phyloP scores from a whole-genome alignment of 2,888 invertebrate genomes.

The Pollenia angustigena region DNA sequence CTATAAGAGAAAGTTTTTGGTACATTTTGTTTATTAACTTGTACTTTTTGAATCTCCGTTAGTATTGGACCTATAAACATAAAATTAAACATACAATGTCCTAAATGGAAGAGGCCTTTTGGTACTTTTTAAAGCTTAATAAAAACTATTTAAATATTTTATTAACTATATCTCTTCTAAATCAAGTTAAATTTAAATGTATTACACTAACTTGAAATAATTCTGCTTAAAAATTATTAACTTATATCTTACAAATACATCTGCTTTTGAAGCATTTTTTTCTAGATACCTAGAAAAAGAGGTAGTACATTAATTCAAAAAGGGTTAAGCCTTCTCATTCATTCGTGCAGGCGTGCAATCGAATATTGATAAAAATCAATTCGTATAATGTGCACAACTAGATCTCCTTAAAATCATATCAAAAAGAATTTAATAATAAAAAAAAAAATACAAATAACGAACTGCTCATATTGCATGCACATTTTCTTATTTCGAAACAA shows the following conservation, averaged over 20 bases:
- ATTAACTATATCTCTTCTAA: too few species aligned
- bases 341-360: constrained; percentile 26
- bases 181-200: too few species aligned
- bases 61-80: too few species aligned
- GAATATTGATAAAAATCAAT: constrained; percentile 72
- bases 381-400: constrained; percentile 38
- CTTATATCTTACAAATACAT: constrained; percentile 44
- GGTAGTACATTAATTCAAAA: not conserved
- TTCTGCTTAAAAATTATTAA: not conserved
- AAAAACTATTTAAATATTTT: too few species aligned
- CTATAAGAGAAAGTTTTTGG: too few species aligned
- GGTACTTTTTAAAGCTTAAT: too few species aligned
- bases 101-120: too few species aligned
- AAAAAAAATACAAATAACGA: constrained; percentile 9
- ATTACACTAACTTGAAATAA: too few species aligned
- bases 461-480: constrained; percentile 63
- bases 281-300: constrained; percentile 2
- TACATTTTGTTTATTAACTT: too few species aligned
- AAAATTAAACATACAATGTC: too few species aligned
- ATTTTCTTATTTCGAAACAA: constrained; percentile 47
- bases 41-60: too few species aligned
- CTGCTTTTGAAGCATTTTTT: constrained; percentile 44
- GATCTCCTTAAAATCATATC: constrained; percentile 39
- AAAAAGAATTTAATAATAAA: constrained; percentile 30
- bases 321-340: constrained; percentile 54